Base-by-base conservation (phyloP, 1,140 invertebrate species). In the Propsilocerus akamusi region DNA sequence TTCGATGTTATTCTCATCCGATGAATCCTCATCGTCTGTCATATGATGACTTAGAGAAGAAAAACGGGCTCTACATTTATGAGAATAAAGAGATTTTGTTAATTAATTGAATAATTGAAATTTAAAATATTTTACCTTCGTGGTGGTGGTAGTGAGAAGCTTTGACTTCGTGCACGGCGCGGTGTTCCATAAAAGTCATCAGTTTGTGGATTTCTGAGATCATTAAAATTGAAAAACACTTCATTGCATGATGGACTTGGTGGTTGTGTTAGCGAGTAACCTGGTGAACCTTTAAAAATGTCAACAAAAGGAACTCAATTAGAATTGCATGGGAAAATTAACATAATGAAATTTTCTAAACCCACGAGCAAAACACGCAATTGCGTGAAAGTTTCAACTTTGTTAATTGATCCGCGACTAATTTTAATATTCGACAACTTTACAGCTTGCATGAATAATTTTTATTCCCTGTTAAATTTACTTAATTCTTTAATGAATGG, bases 181-280 rank as follows among this genome's bases (percentile, higher is more conserved):
- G 34, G 34, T 20, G 34, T 20, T 20, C 34, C 34, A 41, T 41
- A 41, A 41, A 41, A 17, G n/a, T 41, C 34, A 41, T 41, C 34
- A 11, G n/a, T 3, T 8, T 30, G 28, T n/a, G 28, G n/a, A 30
- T 30, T 30, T 8, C 22, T 14, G 14, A 41, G 5, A 41, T 41
- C 14, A 20, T 20, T 41, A 17, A 41, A 41, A 20, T 41, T 41
- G 34, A 64, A 64, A 52, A 63, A 64, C 3, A 63, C 49, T 51
- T 64, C 62, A 34, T 56, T 57, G 50, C 61, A 64, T 4, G 60
- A 64, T 25, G 55, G 62, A 49, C 62, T 64, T 28, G 59, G 59
- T 49, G 61, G 62, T 50, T 14, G 10, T 41, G 62, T 62, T 51
- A 64, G 64, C 52, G 64, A 62, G 26, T 64, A 64, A 51, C 61